Base-by-base conservation (phyloP, 1,140 invertebrate genomes). In the Battus philenor region DNA sequence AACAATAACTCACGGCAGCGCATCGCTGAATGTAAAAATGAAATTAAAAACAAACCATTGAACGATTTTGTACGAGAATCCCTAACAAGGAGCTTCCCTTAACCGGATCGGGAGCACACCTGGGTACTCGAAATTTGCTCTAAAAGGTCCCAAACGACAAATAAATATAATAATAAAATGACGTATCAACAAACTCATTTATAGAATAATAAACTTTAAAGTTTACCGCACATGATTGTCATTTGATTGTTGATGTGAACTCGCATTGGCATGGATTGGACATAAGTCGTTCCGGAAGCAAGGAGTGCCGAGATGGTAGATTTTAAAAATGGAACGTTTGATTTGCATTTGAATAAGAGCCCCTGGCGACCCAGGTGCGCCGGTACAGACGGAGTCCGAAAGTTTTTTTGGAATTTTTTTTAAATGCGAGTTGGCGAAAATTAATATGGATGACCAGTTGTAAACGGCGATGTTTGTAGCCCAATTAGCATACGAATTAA, bases 21-120 rank as follows among this genome's bases (percentile, higher is more conserved):
- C 67, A 58, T 61, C 70, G 63, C 51, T 71, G 59, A 74, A 74
- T 70, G 60, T 77, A 73, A 72, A 79, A 81, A 74, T 78, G 71
- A 81, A 81, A 84, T 84, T 81, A 81, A 81, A 80, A 84, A 84
- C 80, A 84, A 84, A 84, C 80, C 78, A 84, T 84, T 82, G 80
- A 79, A 80, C 73, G 72, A 82, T 82, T 80, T 81, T 70, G 77
- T 78, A 77, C 68, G 77, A 76, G 75, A 84, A 69, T 80, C 72
- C 68, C 73, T 82, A 82, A 84, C 80, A 82, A 82, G 76, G 80
- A 78, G 71, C 78, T 80, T 78, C 77, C 72, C 76, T 82, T 84
- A 84, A 84, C 80, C 75, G 78, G 80, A 80, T 84, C 78, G 74
- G 80, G 77, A 81, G 72, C 80, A 80, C 80, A 84, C 80, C 80